Percentiles rank a stretch among this genome's conserved stretches.
These are phyloP conservation scores for Acipenser oxyrinchus DNA, from an alignment of 2,797 vertebrate species.

Conservation along the genomic window DNA sequence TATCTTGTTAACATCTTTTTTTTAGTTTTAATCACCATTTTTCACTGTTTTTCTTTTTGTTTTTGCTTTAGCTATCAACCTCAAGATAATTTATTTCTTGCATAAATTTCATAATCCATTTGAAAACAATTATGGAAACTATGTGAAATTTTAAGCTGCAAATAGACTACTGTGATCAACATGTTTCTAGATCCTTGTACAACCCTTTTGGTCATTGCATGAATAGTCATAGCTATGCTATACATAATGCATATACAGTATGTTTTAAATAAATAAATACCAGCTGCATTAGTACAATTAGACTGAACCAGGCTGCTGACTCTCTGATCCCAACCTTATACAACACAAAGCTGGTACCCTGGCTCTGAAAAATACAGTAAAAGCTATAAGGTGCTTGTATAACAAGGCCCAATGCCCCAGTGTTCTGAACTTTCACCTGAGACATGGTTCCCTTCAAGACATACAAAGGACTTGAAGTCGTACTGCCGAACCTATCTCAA, in stretches of 20 bases:
- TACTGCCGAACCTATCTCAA: slow-evolving; percentile 19
- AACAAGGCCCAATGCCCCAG: slow-evolving; percentile 11
- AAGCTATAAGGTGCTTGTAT: slow-evolving; percentile 1
- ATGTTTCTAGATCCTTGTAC: no score
- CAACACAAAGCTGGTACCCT: neutral
- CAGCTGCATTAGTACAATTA: neutral
- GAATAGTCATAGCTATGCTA: neutral
- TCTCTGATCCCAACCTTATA: neutral
- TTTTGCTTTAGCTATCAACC: no score
- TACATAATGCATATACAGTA: neutral
- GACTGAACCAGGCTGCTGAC: neutral
- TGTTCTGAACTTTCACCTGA: slow-evolving; percentile 28
- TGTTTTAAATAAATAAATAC: no score
- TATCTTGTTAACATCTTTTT: no score
- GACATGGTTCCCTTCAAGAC: slow-evolving; percentile 8
- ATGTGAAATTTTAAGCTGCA: no score
- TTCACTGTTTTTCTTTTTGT: no score
- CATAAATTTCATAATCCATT: no score
- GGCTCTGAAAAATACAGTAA: neutral
- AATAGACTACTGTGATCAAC: no score
- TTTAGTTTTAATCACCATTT: no score
- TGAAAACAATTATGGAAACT: no score
- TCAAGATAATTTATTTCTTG: no score
- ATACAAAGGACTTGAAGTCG: slow-evolving; percentile 20
- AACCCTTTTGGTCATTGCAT: neutral